Evolutionary conservation across 2,113 vertebrate species (phyloP), one percentile per base, ranked within the genome.

Genomic region (Osmerus eperlanus): DNA sequence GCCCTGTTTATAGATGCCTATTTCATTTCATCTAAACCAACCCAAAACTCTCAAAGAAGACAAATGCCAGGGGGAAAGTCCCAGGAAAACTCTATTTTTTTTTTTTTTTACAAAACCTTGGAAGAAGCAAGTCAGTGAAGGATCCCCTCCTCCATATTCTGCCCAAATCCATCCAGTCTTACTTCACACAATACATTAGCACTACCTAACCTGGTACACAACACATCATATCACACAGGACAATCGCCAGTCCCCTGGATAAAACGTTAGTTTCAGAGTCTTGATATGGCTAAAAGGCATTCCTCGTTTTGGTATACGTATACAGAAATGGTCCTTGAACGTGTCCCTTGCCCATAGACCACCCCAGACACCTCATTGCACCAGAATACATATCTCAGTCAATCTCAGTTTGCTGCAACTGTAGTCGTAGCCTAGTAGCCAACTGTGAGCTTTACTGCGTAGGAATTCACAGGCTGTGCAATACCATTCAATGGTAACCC

Each of bases 401-500:
- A 23, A n/a, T 29, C 41, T 47, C 41, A 47, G 41, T 25, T 61
- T 70, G 68, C 56, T 56, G 62, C 53, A 73, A 65, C 28, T 73
- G 67, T 51, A 55, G 36, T 56, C 19, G 28, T 56, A 52, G 41
- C 51, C 25, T 32, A 69, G 53, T 41, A 59, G n/a, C 60, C 13
- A 15, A 21, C 4, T 25, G 64, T 21, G 64, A 65, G 58, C 41
- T 52, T 54, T 47, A 63, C 59, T 71, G 69, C 69, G 69, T 71
- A 62, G 62, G 59, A 28, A 11, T 53, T 71, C 47, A 28, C 19
- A 65, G 41, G 41, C 64, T 21, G 18, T 36, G 62, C 19, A 65
- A 47, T n/a, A 25, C 9, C 36, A 29, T 51, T 65, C 64, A 65
- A 19, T 65, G 18, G 41, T 47, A 41, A 14, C 36, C n/a, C 25